phyloP scores from a whole-genome alignment of 1,140 invertebrate species.

The Drosophila prosaltans region DNA sequence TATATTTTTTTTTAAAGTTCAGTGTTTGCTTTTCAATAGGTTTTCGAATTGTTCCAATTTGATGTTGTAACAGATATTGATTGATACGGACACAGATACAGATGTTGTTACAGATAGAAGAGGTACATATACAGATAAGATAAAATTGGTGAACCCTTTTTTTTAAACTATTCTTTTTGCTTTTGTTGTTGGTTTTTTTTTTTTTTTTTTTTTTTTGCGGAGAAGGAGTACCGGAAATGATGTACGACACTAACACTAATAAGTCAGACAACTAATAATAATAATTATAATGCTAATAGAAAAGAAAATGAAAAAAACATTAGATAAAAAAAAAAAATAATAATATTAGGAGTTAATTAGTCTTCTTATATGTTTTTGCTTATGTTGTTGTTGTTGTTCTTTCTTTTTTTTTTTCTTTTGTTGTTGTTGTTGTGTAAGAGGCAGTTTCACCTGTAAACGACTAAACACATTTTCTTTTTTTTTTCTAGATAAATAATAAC shows the following conservation, averaged over 20 bases:
- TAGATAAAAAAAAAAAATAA: neutral
- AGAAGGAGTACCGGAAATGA: conserved; percentile 8
- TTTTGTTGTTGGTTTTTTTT: neutral
- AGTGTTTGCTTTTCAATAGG: conserved; percentile 15
- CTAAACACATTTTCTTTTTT: no score
- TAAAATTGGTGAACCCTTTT: conserved; percentile 5
- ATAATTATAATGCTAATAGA: neutral
- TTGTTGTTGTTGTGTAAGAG: neutral
- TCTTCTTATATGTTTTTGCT: neutral
- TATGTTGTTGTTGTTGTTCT: neutral
- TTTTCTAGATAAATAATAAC: no score
- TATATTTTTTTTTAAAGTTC: no score
- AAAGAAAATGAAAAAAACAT: neutral
- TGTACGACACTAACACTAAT: conserved; percentile 3
- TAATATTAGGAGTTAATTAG: neutral
- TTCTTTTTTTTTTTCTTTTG: neutral
- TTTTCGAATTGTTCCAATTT: conserved; percentile 67
- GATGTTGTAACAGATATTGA: conserved; percentile 12
- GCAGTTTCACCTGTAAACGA: neutral
- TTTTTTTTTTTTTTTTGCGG: conserved; percentile 1
- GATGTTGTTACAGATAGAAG: neutral
- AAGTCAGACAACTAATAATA: neutral
- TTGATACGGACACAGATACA: conserved; percentile 6
- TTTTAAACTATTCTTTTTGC: conserved; percentile 14
- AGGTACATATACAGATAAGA: conserved; percentile 7